phyloP scores from a whole-genome alignment of 2,888 invertebrate species.

The Tubulanus polymorphus region DNA sequence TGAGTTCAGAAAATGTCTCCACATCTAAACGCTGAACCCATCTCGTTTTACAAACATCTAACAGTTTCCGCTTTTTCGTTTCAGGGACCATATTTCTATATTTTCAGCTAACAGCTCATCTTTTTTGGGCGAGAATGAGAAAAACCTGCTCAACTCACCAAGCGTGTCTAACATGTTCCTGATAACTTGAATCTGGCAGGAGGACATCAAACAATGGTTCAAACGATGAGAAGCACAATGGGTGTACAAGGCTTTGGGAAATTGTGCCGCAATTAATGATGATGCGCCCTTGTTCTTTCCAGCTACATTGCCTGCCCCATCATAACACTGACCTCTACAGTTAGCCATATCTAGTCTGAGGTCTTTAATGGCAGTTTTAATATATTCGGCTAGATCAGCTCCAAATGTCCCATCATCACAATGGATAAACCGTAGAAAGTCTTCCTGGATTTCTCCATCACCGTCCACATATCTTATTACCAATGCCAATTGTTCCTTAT shows the following conservation, averaged over 20 bases:
- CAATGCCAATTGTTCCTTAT: constrained; percentile 19
- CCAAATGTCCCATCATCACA: constrained; percentile 11
- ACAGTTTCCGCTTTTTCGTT: no score
- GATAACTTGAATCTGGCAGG: constrained; percentile 14
- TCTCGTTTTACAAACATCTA: no score
- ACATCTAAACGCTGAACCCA: no score
- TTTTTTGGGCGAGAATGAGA: no score
- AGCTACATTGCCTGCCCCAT: constrained; percentile 16
- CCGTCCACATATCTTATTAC: constrained; percentile 12
- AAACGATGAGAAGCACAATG: constrained; percentile 20
- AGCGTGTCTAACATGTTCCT: constrained; percentile 18
- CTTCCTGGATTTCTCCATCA: constrained; percentile 3
- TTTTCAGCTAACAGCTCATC: no score
- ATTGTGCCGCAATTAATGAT: constrained; percentile 11
- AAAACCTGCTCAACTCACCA: no score
- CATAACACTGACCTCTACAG: constrained; percentile 18
- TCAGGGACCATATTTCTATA: no score
- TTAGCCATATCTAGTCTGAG: constrained; percentile 10
- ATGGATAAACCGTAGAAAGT: constrained; percentile 10
- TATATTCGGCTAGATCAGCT: not conserved
- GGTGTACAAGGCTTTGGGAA: constrained; percentile 18
- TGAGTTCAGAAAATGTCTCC: no score
- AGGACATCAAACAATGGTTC: constrained; percentile 13
- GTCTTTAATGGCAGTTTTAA: not conserved
- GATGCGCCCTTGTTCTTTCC: constrained; percentile 15